Base-by-base conservation (phyloP, 2,888 invertebrate species). In the Drosophila falleni region DNA sequence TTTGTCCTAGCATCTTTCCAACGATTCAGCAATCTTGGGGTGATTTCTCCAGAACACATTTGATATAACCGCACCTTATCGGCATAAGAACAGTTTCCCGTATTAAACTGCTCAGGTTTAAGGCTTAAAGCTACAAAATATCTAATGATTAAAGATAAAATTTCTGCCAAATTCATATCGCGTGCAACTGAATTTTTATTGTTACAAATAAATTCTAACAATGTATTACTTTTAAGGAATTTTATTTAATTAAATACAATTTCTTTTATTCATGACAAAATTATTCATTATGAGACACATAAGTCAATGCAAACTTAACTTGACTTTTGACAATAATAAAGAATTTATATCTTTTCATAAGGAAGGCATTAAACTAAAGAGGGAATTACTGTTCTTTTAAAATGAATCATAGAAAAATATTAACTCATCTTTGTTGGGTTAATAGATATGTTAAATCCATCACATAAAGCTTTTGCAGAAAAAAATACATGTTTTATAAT, bases 11-110 rank as follows among this genome's bases (percentile, higher is more conserved):
- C 0, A 16, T 54, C 54, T 1, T 2, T 0, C 54, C 54, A 54
- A 5, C 54, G 54, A 0, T 0, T 0, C 0, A 0, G 0, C 19
- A 54, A 10, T 3, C 16, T 10, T 1, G 4, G 8, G 0, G 19
- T 19, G 4, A 54, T 3, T 42, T 31, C 3, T 11, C 31, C 54
- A 9, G 3, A n/a, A 19, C 54, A 54, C 3, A 42, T 9, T 10
- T 19, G 46, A 46, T 16, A 16, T 3, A 66, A 39, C n/a, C 5
- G 0, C 13, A n/a, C 13, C 31, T 42, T 42, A n/a, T 54, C 42
- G 4, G 31, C 54, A 19, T 19, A 41, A 2, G 41, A 19, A n/a
- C 54, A 54, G 13, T 54, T 42, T 1, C 54, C 54, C 37, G 5
- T 15, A 26, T 53, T 26, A 29, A 11, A 13, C 11, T 10, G 9